These are phyloP conservation scores for Alexandromys fortis DNA, from an alignment of 2,113 vertebrate species.

Conservation along the genomic window DNA sequence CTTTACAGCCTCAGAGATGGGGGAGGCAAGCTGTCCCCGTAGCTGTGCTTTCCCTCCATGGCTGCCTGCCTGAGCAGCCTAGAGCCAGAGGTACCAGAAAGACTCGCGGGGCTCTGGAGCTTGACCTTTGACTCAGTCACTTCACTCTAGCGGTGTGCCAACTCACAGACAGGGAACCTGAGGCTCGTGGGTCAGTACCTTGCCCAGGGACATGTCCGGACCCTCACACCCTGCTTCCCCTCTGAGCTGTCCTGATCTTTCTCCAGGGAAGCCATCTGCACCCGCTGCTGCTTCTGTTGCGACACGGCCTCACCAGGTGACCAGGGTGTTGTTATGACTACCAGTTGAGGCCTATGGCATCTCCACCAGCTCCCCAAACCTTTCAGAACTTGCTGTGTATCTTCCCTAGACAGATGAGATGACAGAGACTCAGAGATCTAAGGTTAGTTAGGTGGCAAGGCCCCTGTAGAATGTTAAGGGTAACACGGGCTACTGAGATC, in stretches of 20 bases:
- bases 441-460: not conserved
- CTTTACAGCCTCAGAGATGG: not conserved
- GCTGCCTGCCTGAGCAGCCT: not conserved
- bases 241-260: not conserved
- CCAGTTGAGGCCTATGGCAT: fast-evolving
- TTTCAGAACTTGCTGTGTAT: fast-evolving
- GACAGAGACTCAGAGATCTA: not conserved
- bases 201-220: fast-evolving
- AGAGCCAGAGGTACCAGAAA: not conserved
- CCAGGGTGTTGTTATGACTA: not conserved
- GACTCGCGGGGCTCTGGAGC: fast-evolving
- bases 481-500: fast-evolving
- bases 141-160: fast-evolving
- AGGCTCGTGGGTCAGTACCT: not conserved
- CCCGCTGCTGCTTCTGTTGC: fast-evolving
- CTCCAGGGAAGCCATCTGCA: not conserved
- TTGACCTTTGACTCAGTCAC: too few relatives aligned
- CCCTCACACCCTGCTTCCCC: fast-evolving
- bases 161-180: not conserved
- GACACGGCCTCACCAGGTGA: not conserved
- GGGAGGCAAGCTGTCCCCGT: fast-evolving
- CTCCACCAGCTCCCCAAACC: not conserved
- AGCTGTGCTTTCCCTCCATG: not conserved
- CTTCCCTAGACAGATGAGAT: not conserved
- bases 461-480: too few relatives aligned